Conservation (phyloP, 2,797 vertebrate species). For the Chloroceryle amazona region DNA sequence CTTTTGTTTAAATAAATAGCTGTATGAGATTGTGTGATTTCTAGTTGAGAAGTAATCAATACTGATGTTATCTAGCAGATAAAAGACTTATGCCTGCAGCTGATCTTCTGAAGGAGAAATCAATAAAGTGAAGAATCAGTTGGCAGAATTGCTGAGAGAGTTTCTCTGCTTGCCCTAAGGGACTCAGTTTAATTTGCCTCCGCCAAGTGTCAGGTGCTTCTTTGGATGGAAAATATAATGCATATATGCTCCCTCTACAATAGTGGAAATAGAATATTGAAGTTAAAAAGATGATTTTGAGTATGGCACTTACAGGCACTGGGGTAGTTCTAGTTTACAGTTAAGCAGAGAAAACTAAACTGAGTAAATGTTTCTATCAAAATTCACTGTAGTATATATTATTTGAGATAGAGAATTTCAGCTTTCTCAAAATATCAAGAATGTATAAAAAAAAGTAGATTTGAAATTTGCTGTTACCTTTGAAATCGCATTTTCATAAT, state of each 20-base stretch:
- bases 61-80: constrained; percentile 22
- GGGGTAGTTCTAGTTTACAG: background rate
- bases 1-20: constrained; percentile 47
- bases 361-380: background rate
- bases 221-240: background rate
- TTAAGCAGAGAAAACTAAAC: background rate
- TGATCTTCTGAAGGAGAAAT: constrained; percentile 58
- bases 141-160: background rate
- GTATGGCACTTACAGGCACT: background rate
- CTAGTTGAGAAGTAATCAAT: constrained; percentile 52
- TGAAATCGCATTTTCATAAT: background rate
- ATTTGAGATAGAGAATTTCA: background rate
- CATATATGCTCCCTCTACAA: background rate
- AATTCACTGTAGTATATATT: background rate
- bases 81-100: constrained; percentile 5
- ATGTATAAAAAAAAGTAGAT: background rate
- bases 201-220: background rate
- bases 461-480: background rate
- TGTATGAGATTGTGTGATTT: constrained; percentile 16
- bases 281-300: background rate
- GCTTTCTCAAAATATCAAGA: background rate
- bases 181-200: constrained; percentile 23
- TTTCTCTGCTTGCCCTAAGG: background rate
- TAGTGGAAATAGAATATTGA: background rate
- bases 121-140: constrained; percentile 17